A percentile compares a stretch with the other conserved stretches of the same genome.
Conservation (phyloP, 2,113 vertebrate genomes). For the Hemiprocne comata region DNA sequence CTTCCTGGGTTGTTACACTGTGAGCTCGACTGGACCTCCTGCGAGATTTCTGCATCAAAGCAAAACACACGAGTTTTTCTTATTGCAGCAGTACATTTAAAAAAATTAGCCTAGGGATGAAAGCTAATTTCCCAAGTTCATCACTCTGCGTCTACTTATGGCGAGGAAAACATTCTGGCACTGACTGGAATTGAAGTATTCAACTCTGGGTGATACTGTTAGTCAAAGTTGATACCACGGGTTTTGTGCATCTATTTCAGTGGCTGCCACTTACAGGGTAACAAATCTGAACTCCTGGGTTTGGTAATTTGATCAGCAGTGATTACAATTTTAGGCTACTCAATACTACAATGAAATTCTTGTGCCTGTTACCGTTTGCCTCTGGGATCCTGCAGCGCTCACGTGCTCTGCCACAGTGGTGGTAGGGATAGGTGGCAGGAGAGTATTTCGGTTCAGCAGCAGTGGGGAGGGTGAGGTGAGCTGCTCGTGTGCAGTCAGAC, state of each 20-base stretch:
- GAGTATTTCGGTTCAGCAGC: constrained; percentile 84
- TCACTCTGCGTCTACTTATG: background rate
- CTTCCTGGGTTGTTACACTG: constrained; percentile 81
- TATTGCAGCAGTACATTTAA: background rate
- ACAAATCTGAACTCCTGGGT: background rate
- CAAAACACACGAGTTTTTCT: background rate
- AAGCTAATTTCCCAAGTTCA: background rate
- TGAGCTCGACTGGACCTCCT: constrained; percentile 77
- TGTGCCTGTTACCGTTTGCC: constrained; percentile 49
- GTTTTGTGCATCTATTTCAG: background rate
- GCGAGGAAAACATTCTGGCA: background rate
- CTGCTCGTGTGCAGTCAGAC: constrained; percentile 79
- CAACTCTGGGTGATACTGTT: background rate
- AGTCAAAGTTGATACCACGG: fast-evolving
- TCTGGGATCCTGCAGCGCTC: constrained; percentile 54
- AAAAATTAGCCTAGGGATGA: background rate
- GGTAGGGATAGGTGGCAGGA: constrained; percentile 88
- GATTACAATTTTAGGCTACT: background rate
- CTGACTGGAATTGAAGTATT: background rate
- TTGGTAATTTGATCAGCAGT: background rate
- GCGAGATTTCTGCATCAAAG: constrained; percentile 76
- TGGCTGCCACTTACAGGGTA: background rate
- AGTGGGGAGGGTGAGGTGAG: constrained; percentile 81
- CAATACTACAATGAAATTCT: background rate
- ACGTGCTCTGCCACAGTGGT: constrained; percentile 70